Evolutionary conservation across 2,113 vertebrate genomes (phyloP).

Genomic region (Phodopus roborovskii): DNA sequence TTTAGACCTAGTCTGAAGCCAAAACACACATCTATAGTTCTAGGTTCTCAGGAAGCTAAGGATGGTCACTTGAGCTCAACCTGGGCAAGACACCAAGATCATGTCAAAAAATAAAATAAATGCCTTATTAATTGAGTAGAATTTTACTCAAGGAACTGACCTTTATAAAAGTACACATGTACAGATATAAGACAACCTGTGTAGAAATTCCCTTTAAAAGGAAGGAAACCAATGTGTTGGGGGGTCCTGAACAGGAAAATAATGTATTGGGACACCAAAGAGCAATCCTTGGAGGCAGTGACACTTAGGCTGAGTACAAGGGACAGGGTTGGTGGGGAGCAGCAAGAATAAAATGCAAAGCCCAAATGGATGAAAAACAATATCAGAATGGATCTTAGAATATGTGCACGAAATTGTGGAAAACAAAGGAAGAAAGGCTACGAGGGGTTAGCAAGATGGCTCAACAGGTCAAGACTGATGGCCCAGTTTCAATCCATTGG

Average conservation of each 20-base stretch:
- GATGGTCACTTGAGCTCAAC: background rate
- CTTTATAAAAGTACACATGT: background rate
- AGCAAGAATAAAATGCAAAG: background rate
- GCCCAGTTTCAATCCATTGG: background rate
- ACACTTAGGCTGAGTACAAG: background rate
- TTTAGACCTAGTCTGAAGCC: background rate
- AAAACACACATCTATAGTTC: too few relatives aligned
- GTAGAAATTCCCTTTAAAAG: background rate
- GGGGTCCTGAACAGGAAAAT: background rate
- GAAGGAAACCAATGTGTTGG: background rate
- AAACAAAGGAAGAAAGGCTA: background rate
- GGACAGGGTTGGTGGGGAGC: background rate
- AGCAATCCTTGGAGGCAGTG: background rate
- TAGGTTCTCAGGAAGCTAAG: background rate
- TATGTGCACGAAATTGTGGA: background rate
- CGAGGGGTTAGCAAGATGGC: background rate
- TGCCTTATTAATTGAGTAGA: background rate
- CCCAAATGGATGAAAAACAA: background rate
- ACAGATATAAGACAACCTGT: background rate
- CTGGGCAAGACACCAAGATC: background rate
- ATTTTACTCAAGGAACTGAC: constrained; percentile 6
- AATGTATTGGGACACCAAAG: background rate
- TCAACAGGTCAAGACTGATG: background rate
- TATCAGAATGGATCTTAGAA: background rate
- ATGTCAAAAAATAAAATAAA: background rate